phyloP scores from a whole-genome alignment of 2,888 invertebrate genomes.

The Heliothis peltigera region DNA sequence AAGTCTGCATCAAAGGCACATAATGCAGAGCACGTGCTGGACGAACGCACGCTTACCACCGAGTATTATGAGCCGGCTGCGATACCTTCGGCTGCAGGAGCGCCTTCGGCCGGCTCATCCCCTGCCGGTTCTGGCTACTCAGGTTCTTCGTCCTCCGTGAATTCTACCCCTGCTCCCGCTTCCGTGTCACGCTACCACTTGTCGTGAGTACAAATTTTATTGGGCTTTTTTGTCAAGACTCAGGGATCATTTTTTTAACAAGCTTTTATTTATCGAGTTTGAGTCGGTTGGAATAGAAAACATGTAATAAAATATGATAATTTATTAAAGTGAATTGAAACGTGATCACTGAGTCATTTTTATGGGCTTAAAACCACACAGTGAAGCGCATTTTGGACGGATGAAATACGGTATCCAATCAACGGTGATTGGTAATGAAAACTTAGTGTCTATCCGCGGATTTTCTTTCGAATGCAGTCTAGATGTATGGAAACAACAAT shows the following conservation, averaged over 20 bases:
- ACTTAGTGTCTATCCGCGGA: too few relatives aligned
- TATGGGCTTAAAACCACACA: background rate
- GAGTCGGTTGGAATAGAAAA: background rate
- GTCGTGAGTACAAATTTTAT: slow-evolving; percentile 80
- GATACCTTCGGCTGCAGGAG: slow-evolving; percentile 91
- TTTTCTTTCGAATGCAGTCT: too few relatives aligned
- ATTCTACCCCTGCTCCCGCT: slow-evolving; percentile 83
- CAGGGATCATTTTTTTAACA: slow-evolving; percentile 51
- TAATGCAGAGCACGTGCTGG: slow-evolving; percentile 96
- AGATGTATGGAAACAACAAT: too few relatives aligned
- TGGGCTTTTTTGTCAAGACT: slow-evolving; percentile 55
- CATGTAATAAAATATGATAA: background rate
- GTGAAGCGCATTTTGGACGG: too few relatives aligned
- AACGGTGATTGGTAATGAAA: too few relatives aligned
- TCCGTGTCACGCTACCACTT: slow-evolving; percentile 85
- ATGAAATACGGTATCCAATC: too few relatives aligned
- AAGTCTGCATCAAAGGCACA: slow-evolving; percentile 98
- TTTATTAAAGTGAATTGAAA: background rate
- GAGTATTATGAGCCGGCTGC: slow-evolving; percentile 97
- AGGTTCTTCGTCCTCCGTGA: slow-evolving; percentile 91
- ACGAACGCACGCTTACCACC: slow-evolving; percentile 96
- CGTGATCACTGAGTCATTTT: slow-evolving; percentile 1
- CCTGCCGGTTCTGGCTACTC: slow-evolving; percentile 91
- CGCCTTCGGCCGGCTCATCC: slow-evolving; percentile 88
- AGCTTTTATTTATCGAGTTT: background rate